These are phyloP conservation scores for Temnothorax rugatulus DNA, from an alignment of 2,888 invertebrate genomes.

Conservation along the genomic window DNA sequence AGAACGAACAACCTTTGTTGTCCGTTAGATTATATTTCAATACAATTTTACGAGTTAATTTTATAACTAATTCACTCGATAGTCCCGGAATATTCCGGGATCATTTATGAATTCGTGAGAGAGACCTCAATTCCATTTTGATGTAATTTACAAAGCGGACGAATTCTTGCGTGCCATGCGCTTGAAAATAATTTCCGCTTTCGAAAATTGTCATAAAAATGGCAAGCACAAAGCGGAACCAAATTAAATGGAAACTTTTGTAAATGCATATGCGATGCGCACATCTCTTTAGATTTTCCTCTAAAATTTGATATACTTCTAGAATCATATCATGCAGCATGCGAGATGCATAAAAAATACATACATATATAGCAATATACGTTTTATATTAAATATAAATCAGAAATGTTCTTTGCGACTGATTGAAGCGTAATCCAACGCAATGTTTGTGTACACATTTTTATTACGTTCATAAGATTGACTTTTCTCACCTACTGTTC, in stretches of 20 bases:
- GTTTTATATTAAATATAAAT: not conserved
- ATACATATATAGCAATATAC: not conserved
- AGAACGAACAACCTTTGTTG: not conserved
- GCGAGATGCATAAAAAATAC: not conserved
- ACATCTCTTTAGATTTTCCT: conserved; percentile 8
- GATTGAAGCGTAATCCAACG: not conserved
- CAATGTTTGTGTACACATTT: not conserved
- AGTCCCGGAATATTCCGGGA: conserved; percentile 54
- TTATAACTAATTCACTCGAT: conserved; percentile 71
- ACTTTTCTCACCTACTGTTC: conserved; percentile 4
- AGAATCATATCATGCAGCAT: conserved; percentile 13
- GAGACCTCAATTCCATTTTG: conserved; percentile 52
- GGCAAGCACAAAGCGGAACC: conserved; percentile 18
- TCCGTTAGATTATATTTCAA: conserved; percentile 65
- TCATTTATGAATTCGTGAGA: conserved; percentile 62
- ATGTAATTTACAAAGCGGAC: conserved; percentile 68
- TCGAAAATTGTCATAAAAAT: conserved; percentile 45
- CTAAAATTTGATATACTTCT: not conserved
- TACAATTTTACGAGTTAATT: conserved; percentile 71
- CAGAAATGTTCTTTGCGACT: not conserved
- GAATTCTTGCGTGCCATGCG: conserved; percentile 53
- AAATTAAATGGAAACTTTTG: conserved; percentile 47
- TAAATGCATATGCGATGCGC: not conserved
- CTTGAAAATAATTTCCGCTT: conserved; percentile 47
- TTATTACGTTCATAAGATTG: conserved; percentile 4